These are phyloP conservation scores for Limnothrissa miodon DNA, from an alignment of 2,113 vertebrate species.

Conservation along the genomic window DNA sequence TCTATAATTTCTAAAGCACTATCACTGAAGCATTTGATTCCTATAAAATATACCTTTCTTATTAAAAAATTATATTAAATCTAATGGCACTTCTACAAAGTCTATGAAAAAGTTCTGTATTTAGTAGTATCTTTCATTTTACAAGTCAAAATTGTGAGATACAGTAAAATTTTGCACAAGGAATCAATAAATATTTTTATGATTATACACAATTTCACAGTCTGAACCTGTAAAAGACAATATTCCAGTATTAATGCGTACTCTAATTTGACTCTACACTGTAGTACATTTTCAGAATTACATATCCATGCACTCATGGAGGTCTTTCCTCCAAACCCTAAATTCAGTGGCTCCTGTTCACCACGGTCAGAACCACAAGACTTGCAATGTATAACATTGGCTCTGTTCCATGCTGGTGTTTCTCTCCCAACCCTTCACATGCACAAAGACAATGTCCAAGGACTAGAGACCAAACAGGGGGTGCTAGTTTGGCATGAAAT, in stretches of 20 bases:
- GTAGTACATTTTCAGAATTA: slow-evolving; percentile 33
- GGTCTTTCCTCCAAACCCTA: slow-evolving; percentile 38
- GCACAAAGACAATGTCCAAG: background rate
- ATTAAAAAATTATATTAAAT: slow-evolving; percentile 80
- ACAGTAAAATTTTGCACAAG: slow-evolving; percentile 69
- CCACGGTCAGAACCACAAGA: slow-evolving; percentile 27
- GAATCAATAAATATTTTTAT: slow-evolving; percentile 77
- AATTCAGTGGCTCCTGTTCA: slow-evolving; percentile 64
- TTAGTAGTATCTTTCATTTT: slow-evolving; percentile 62
- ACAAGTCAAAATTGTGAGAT: slow-evolving; percentile 66
- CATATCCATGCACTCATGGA: slow-evolving; percentile 45
- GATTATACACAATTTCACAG: slow-evolving; percentile 81
- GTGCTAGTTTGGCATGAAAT: background rate
- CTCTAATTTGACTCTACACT: slow-evolving; percentile 46
- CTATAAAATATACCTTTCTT: slow-evolving; percentile 79
- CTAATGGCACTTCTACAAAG: slow-evolving; percentile 82
- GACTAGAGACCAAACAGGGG: background rate
- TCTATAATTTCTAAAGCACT: slow-evolving; percentile 73
- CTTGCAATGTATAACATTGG: background rate
- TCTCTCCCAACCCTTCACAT: background rate
- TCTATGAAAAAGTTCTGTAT: slow-evolving; percentile 71
- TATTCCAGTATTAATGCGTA: slow-evolving; percentile 67
- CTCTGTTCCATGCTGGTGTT: slow-evolving; percentile 2
- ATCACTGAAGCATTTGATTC: slow-evolving; percentile 72
- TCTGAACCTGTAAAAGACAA: slow-evolving; percentile 72